These are phyloP conservation scores for Alcis repandata DNA, from an alignment of 2,888 invertebrate species.

Conservation along the genomic window DNA sequence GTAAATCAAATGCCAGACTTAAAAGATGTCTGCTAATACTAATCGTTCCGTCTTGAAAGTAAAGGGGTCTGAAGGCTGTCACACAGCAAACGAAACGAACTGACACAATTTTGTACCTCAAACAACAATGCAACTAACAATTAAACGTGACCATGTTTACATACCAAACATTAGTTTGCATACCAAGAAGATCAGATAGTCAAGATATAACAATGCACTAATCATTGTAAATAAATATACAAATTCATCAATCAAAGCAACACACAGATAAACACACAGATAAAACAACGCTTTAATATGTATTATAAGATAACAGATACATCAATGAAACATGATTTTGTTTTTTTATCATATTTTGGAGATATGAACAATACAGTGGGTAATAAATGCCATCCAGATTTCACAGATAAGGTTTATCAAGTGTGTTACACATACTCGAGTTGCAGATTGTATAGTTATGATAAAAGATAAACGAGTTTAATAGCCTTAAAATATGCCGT, in stretches of 20 bases:
- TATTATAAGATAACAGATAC: conserved; percentile 66
- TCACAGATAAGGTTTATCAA: conserved; percentile 74
- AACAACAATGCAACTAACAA: conserved; percentile 58
- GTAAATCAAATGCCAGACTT: neutral
- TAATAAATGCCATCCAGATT: conserved; percentile 70
- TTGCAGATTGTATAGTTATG: conserved; percentile 68
- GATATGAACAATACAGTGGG: conserved; percentile 61
- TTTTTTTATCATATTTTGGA: conserved; percentile 55
- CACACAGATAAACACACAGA: conserved; percentile 28
- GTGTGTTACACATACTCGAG: conserved; percentile 65
- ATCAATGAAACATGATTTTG: conserved; percentile 65
- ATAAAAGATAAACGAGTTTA: conserved; percentile 75
- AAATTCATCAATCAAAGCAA: conserved; percentile 66
- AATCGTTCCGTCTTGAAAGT: neutral
- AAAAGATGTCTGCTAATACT: conserved; percentile 4
- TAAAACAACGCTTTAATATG: conserved; percentile 49
- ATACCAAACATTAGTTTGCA: conserved; percentile 69
- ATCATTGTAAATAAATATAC: conserved; percentile 73
- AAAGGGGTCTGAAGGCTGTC: conserved; percentile 11
- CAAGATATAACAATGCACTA: conserved; percentile 69
- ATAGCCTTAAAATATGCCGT: conserved; percentile 64
- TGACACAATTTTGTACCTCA: conserved; percentile 45
- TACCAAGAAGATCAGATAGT: conserved; percentile 60
- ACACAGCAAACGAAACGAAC: conserved; percentile 42
- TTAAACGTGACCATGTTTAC: conserved; percentile 60